A percentile compares a stretch with the other conserved stretches of the same genome.
phyloP scores from a whole-genome alignment of 2,113 vertebrate genomes.

The Bothrops jararaca region DNA sequence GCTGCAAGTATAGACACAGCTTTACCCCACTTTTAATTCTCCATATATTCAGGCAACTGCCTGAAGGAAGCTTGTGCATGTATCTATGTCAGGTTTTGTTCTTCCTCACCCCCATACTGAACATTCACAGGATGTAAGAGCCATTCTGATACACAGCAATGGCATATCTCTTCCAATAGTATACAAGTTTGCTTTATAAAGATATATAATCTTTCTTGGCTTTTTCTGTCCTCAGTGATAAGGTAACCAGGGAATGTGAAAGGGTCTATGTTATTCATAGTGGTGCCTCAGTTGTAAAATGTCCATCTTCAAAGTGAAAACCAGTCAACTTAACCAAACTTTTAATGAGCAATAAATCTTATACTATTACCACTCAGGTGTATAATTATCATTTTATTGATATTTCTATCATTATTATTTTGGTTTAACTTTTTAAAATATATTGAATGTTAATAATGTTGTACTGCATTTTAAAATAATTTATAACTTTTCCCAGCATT shows the following conservation, averaged over 20 bases:
- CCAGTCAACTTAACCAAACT: not conserved
- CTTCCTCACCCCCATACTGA: not conserved
- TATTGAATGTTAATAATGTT: not conserved
- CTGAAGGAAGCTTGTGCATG: not conserved
- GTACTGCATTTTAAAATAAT: not conserved
- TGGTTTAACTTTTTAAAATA: not conserved
- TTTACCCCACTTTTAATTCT: not conserved
- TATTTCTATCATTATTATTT: not conserved
- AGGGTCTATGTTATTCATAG: not conserved
- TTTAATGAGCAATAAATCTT: not conserved
- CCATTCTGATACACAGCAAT: not conserved
- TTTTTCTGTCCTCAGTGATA: not conserved
- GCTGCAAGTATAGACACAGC: not conserved
- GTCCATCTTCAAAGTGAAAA: not conserved
- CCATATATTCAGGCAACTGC: not conserved
- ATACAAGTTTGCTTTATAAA: not conserved
- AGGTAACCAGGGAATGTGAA: not conserved
- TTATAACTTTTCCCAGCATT: not conserved
- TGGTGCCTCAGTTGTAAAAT: not conserved
- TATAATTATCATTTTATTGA: not conserved
- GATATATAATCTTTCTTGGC: not conserved
- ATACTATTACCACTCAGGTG: not conserved
- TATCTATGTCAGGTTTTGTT: not conserved
- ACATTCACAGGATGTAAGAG: not conserved
- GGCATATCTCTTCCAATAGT: not conserved